phyloP scores from a whole-genome alignment of 2,797 vertebrate genomes.

The Acanthiza pusilla region DNA sequence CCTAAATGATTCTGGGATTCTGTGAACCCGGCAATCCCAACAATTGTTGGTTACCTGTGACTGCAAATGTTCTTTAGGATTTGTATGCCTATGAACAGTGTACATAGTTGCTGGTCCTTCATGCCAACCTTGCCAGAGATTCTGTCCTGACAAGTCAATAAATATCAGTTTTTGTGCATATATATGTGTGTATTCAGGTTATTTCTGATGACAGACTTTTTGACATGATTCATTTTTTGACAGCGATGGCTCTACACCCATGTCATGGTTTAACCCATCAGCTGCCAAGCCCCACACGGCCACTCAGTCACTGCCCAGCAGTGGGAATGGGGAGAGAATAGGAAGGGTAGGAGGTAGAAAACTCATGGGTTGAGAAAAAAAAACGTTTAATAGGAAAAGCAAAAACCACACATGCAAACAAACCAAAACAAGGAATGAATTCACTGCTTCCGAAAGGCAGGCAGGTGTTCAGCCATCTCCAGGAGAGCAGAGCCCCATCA shows the following conservation, averaged over 20 bases:
- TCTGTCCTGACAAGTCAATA: neutral
- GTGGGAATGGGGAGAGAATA: fast-evolving
- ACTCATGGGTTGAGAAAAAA: neutral
- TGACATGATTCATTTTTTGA: neutral
- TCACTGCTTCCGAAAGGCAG: neutral
- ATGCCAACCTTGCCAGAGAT: neutral
- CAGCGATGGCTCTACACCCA: neutral
- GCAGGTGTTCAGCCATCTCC: neutral
- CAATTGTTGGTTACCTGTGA: neutral
- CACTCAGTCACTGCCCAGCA: too few relatives aligned
- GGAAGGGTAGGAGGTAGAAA: neutral
- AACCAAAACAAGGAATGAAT: neutral
- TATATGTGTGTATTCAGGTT: neutral
- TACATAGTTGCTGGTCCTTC: neutral
- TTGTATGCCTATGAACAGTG: neutral
- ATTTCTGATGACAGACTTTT: neutral
- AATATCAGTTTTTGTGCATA: neutral
- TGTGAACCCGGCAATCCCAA: neutral
- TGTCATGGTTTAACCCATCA: neutral
- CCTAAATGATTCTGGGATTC: neutral
- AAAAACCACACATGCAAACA: neutral
- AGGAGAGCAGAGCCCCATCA: neutral
- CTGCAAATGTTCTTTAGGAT: neutral
- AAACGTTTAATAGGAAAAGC: neutral
- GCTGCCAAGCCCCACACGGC: neutral